A percentile compares a stretch with the other conserved stretches of the same genome.
Evolutionary conservation across 2,888 invertebrate genomes (phyloP).

Genomic region (Chloroclysta siterata): DNA sequence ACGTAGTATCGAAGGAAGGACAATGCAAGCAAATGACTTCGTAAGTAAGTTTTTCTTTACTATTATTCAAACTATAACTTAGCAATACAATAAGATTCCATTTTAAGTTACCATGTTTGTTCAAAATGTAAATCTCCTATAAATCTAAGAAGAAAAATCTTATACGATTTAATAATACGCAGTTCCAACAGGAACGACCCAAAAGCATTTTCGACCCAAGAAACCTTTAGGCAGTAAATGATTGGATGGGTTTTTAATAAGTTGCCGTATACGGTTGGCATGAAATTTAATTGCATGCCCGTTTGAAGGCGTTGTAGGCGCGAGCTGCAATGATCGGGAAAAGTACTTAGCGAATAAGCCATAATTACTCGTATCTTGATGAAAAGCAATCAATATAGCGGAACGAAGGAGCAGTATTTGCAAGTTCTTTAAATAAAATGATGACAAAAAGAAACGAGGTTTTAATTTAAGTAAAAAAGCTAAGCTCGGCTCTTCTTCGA

Average conservation of each 20-base stretch:
- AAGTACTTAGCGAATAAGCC: constrained; percentile 37
- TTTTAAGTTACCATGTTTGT: no score
- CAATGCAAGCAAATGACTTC: neutral
- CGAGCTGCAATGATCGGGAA: constrained; percentile 38
- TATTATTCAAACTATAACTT: neutral
- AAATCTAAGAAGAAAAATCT: constrained; percentile 16
- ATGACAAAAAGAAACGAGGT: neutral
- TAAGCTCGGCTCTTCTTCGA: neutral
- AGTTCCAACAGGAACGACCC: constrained; percentile 49
- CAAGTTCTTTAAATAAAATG: neutral
- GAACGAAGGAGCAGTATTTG: constrained; percentile 16
- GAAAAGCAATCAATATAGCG: constrained; percentile 34
- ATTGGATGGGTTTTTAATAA: constrained; percentile 65
- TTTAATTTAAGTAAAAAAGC: neutral
- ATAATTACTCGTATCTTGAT: constrained; percentile 45
- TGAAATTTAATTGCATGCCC: constrained; percentile 58
- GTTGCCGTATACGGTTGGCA: constrained; percentile 51
- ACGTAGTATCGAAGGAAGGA: no score
- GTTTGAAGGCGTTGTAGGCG: constrained; percentile 42
- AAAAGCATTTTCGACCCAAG: constrained; percentile 39
- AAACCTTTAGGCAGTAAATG: constrained; percentile 56
- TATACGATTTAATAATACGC: constrained; percentile 8
- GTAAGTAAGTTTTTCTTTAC: neutral
- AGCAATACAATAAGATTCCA: no score
- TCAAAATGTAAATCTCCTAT: neutral